Evolutionary conservation across 2,797 vertebrate genomes (phyloP).

Genomic region (Tapirus indicus): DNA sequence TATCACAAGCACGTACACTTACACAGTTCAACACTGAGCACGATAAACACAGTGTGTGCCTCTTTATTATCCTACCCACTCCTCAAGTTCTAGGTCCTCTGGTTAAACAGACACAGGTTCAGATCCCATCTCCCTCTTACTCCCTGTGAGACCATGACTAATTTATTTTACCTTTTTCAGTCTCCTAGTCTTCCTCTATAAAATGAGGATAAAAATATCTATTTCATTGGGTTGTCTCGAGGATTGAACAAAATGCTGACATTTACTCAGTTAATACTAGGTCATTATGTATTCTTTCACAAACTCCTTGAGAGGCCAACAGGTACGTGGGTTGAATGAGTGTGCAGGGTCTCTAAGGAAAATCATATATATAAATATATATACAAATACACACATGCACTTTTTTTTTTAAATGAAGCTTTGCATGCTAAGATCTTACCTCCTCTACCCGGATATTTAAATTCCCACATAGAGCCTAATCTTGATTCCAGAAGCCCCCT

Average conservation of each 20-base stretch:
- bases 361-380: background rate
- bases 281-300: background rate
- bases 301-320: background rate
- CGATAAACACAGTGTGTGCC: rapidly evolving
- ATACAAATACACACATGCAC: background rate
- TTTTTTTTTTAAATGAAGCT: background rate
- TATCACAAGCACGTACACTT: rapidly evolving
- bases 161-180: background rate
- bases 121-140: background rate
- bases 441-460: background rate
- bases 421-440: background rate
- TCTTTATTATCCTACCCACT: too few relatives aligned
- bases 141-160: background rate
- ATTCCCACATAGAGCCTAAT: background rate
- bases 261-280: background rate
- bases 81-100: background rate
- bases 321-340: background rate
- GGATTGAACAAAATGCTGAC: slow-evolving; percentile 5
- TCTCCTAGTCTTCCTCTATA: background rate
- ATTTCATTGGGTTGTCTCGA: background rate
- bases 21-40: rapidly evolving
- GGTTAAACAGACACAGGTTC: background rate
- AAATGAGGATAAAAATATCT: background rate
- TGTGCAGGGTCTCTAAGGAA: background rate
- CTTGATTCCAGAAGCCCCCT: background rate